phyloP scores from a whole-genome alignment of 2,797 vertebrate species.

The Loriculus beryllinus region DNA sequence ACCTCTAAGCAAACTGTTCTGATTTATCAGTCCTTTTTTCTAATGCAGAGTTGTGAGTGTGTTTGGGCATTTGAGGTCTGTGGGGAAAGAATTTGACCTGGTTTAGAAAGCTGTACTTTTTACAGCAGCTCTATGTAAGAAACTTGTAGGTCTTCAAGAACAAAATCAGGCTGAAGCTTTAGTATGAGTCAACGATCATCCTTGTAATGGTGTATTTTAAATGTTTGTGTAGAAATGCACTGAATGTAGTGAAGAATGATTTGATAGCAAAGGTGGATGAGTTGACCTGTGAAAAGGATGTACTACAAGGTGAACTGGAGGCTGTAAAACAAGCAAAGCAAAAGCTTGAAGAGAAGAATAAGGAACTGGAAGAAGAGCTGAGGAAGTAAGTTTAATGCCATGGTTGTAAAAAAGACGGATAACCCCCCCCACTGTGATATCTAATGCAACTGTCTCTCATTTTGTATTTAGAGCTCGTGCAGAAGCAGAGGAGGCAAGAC shows the following conservation, averaged over 20 bases:
- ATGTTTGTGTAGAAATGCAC: constrained; percentile 76
- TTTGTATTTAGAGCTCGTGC: constrained; percentile 81
- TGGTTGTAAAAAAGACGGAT: background rate
- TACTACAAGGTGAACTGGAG: constrained; percentile 79
- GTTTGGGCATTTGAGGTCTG: background rate
- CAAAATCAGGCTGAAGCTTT: background rate
- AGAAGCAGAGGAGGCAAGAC: constrained; percentile 85
- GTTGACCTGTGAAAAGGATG: constrained; percentile 80
- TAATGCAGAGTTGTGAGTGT: background rate
- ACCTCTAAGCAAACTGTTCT: background rate
- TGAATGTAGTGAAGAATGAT: constrained; percentile 84
- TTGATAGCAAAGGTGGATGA: constrained; percentile 83
- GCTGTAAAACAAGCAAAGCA: constrained; percentile 81
- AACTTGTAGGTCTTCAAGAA: background rate
- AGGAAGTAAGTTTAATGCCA: constrained; percentile 72
- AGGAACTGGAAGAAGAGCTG: constrained; percentile 81
- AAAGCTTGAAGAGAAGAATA: constrained; percentile 82
- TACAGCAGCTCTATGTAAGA: background rate
- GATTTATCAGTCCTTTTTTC: background rate
- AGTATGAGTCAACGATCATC: background rate
- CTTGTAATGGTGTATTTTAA: constrained; percentile 8
- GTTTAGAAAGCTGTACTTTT: background rate
- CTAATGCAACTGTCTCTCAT: constrained; percentile 10
- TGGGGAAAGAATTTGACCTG: background rate
- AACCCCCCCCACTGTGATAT: background rate